Base-by-base conservation (phyloP, 2,797 vertebrate species). In the Falco peregrinus region DNA sequence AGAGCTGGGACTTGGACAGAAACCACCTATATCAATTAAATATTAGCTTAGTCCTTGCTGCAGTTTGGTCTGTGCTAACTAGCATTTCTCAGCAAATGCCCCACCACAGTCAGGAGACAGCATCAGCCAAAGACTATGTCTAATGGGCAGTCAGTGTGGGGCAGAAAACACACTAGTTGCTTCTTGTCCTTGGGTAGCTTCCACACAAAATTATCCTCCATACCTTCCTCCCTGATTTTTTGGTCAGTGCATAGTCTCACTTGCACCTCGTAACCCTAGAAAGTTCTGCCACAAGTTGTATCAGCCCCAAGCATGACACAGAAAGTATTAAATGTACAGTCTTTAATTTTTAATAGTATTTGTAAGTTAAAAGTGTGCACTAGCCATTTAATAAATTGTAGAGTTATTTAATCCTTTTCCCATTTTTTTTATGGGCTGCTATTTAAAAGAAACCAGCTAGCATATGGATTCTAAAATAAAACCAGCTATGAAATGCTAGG, bases 111-210 rank as follows among this genome's bases (percentile, higher is more conserved):
- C 22, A 71, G 33, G 39, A 68, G 21, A 65, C 21, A 75, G 53
- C 16, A 5, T 19, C 35, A 45, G 45, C 4, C 10, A 64, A 67
- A 63, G 43, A 33, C 26, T 54, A 8, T 22, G 26, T 37, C 35
- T 48, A 43, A 48, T 0, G 1, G 18, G 22, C 10, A 4, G 13
- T 8, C 59, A 3, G 1, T 1, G 1, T 3, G 1, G 2, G 14
- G 53, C 13, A 78, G 35, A 64, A 82, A 68, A 71, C 22, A 21
- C 21, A 54, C 1, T 13, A 45, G 22, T 15, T 59, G 6, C 39
- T 84, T 79, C 28, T 43, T 45, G 19, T 31, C 29, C 53, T 59
- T 50, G 19, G 12, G 29, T n/a, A 84, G 29, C 26, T 67, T 35
- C n/a, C 54, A 59, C 43, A 70, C 22, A 82, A n/a, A 41, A 70